Percentiles rank a stretch among this genome's conserved stretches.
Conservation (phyloP, 2,888 invertebrate genomes). For the Tipula confusa region DNA sequence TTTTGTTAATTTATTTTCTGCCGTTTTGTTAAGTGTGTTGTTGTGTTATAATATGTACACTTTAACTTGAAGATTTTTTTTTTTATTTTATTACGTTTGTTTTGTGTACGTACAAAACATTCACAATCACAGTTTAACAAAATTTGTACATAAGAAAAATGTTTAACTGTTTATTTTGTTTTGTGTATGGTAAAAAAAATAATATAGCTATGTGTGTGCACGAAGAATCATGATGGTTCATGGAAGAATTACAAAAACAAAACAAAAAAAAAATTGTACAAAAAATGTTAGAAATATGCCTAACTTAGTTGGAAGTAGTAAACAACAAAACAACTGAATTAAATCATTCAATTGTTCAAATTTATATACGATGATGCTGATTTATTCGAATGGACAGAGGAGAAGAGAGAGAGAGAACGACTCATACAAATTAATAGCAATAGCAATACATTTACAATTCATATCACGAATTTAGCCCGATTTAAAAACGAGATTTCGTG, state of each 20-base stretch:
- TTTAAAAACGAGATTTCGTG: neutral
- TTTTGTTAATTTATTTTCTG: neutral
- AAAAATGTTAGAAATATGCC: neutral
- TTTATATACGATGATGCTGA: neutral
- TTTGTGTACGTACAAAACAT: neutral
- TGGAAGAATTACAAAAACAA: conserved; percentile 3
- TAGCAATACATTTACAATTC: conserved; percentile 30
- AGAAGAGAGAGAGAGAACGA: too few relatives aligned
- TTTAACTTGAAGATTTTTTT: neutral
- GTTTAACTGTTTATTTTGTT: neutral
- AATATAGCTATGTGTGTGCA: neutral
- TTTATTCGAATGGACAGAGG: neutral
- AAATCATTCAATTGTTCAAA: conserved; percentile 16
- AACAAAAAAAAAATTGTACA: too few relatives aligned
- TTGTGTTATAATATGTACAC: too few relatives aligned
- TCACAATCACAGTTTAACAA: neutral
- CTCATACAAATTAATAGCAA: too few relatives aligned
- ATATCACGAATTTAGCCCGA: conserved; percentile 30
- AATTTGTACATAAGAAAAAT: neutral
- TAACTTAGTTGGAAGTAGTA: neutral
- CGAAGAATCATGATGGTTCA: neutral
- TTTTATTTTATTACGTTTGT: neutral
- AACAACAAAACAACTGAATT: neutral
- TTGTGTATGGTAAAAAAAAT: neutral
- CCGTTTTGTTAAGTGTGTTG: neutral